A percentile compares a stretch with the other conserved stretches of the same genome.
Evolutionary conservation across 30 jellyfish, hydroid and myxozoan genomes (phyloP).

Genomic region (Aurelia aurita complex sp. Pacific): DNA sequence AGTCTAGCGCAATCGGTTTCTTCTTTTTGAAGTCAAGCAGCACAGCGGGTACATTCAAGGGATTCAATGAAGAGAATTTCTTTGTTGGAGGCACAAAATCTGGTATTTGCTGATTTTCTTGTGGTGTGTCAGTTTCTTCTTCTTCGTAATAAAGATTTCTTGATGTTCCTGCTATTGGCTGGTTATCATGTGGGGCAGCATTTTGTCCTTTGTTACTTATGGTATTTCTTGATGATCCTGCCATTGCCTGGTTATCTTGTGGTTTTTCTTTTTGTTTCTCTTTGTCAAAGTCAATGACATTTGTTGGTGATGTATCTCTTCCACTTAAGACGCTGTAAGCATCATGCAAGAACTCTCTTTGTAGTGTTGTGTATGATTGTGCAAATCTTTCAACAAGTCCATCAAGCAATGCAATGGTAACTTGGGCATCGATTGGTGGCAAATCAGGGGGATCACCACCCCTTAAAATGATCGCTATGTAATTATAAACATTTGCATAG

Average conservation of each 20-base stretch:
- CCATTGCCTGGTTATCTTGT: too few relatives aligned
- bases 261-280: background rate
- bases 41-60: conserved; percentile 39
- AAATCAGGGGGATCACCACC: conserved; percentile 66
- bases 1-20: conserved; percentile 19
- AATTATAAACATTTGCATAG: conserved; percentile 63
- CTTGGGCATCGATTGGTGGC: conserved; percentile 73
- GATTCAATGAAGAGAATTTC: conserved; percentile 39
- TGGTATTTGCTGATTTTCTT: background rate
- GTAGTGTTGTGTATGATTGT: conserved; percentile 63
- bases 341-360: conserved; percentile 68
- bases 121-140: background rate
- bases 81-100: background rate
- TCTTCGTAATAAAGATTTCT: background rate
- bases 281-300: background rate
- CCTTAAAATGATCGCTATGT: conserved; percentile 53
- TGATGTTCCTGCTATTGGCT: too few relatives aligned
- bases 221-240: too few relatives aligned
- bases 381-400: conserved; percentile 58
- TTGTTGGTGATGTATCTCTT: background rate
- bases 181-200: background rate
- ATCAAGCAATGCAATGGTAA: conserved; percentile 58
- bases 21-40: conserved; percentile 52
- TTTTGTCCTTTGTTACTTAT: background rate
- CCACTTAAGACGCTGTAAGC: conserved; percentile 56